Base-by-base conservation (phyloP, 1,140 invertebrate species). In the Drosophila sulfurigaster region DNA sequence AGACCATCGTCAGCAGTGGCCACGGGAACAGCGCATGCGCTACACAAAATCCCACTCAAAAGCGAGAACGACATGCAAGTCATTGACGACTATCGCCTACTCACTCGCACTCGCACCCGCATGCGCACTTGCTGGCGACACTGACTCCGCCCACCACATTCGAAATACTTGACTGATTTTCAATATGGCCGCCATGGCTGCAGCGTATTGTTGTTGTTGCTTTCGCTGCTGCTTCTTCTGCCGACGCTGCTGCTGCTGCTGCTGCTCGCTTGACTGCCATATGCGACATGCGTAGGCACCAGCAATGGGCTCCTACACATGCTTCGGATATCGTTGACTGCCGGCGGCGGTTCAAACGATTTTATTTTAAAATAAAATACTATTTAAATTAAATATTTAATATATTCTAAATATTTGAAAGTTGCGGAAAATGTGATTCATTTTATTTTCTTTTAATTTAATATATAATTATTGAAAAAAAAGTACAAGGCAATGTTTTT, bases 151-250 rank as follows among this genome's bases (percentile, higher is more conserved):
- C 91, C 78, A 86, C 81, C 20, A 57, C 25, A 80, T 91, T 91
- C 88, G 91, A 91, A 91, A 91, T 91, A 91, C 78, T 91, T 90
- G 75, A 92, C 70, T 92, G 81, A 91, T 81, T 92, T 92, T 91
- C 91, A 92, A 92, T 88, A 92, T 92, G 91, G 91, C 91, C 81
- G 88, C 83, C 81, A 66, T 51, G 56, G 80, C 65, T 64, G 15
- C 57, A 52, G 15, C 45, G 35, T 57, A 66, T 63, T 75, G 59
- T 56, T 81, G 63, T 63, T 78, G 60, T 20, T 77, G 58, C 3
- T 25, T 4, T 20, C 13, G 38, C 35, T 68, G 52, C 45, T 28
- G 52, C 49, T 41, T 46, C 62, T 3, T 35, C 28, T 52, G 63
- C 38, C 52, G 16, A 6, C 10, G 43, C 45, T 62, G 78, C 70